These are phyloP conservation scores for Himalopsyche tibetana DNA, from an alignment of 2,888 invertebrate genomes.

Conservation along the genomic window DNA sequence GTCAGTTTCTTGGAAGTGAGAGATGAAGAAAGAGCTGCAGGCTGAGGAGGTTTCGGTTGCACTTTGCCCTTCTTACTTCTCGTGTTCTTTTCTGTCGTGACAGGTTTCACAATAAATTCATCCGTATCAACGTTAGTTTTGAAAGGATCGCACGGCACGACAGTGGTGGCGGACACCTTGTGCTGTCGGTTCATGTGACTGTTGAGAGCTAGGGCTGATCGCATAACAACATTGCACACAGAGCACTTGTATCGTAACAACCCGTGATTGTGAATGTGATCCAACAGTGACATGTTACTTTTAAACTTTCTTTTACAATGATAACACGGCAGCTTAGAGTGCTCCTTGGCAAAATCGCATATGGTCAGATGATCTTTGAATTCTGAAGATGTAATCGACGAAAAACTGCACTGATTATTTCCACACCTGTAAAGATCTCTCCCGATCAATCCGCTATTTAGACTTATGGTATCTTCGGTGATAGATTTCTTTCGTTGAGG, in stretches of 20 bases:
- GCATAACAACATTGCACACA: constrained; percentile 72
- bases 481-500: background rate
- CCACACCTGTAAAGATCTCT: constrained; percentile 76
- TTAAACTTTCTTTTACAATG: constrained; percentile 75
- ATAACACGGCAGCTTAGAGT: constrained; percentile 72
- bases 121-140: constrained; percentile 73
- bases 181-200: constrained; percentile 78
- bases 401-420: constrained; percentile 71
- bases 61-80: constrained; percentile 68
- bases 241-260: constrained; percentile 78
- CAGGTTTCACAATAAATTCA: constrained; percentile 74
- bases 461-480: background rate
- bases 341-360: constrained; percentile 68
- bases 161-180: constrained; percentile 70
- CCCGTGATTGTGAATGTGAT: constrained; percentile 80
- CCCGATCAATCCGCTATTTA: constrained; percentile 70
- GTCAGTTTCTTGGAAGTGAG: constrained; percentile 8
- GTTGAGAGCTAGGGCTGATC: constrained; percentile 66
- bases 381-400: constrained; percentile 68
- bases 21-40: background rate
- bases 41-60: background rate
- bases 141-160: constrained; percentile 73
- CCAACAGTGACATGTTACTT: constrained; percentile 72
- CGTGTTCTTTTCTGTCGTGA: constrained; percentile 59
- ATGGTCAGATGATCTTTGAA: constrained; percentile 72